These are phyloP conservation scores for Bhutanitis thaidina DNA, from an alignment of 2,888 invertebrate genomes.

Conservation along the genomic window DNA sequence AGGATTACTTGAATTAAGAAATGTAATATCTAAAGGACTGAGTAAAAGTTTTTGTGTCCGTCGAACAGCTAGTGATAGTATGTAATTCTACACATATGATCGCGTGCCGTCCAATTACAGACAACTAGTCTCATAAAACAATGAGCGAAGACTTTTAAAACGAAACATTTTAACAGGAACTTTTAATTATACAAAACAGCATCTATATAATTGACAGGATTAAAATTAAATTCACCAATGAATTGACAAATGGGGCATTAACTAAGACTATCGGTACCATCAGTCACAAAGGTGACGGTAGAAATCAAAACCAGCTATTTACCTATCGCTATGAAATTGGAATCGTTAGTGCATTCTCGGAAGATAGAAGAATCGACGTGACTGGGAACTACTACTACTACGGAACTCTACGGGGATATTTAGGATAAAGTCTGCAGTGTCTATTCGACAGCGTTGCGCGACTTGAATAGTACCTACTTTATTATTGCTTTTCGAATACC, in stretches of 20 bases:
- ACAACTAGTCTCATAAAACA: no score
- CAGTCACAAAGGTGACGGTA: slow-evolving; percentile 30
- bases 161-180: neutral
- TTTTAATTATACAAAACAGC: slow-evolving; percentile 7
- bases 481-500: slow-evolving; percentile 81
- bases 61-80: no score
- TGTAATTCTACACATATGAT: no score
- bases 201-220: slow-evolving; percentile 66
- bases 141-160: neutral
- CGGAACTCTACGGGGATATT: slow-evolving; percentile 43
- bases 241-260: slow-evolving; percentile 72
- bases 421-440: slow-evolving; percentile 54
- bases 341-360: neutral
- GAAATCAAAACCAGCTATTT: slow-evolving; percentile 8
- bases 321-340: slow-evolving; percentile 9
- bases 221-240: slow-evolving; percentile 55
- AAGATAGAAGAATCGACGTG: slow-evolving; percentile 18
- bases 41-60: slow-evolving; percentile 38
- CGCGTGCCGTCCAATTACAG: no score
- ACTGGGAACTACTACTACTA: slow-evolving; percentile 40
- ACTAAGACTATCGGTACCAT: slow-evolving; percentile 42
- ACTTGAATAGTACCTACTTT: slow-evolving; percentile 68
- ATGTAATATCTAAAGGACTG: slow-evolving; percentile 45
- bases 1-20: slow-evolving; percentile 49
- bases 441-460: slow-evolving; percentile 67